Percentiles rank a stretch among this genome's conserved stretches.
Conservation (phyloP, 1,140 invertebrate species). For the Coenobita brevimanus region DNA sequence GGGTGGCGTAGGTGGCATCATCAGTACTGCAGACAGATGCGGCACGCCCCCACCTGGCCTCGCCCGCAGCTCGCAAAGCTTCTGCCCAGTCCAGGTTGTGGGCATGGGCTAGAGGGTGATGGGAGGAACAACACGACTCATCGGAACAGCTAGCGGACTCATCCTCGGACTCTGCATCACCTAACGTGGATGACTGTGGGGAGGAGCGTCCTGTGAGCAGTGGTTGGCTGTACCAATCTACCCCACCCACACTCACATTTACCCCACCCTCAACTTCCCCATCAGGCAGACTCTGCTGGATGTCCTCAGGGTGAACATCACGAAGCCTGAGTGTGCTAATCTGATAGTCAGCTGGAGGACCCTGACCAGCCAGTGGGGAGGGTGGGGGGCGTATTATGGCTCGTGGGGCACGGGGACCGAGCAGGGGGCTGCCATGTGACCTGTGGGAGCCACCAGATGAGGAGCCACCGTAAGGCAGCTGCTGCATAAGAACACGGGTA, state of each 20-base stretch:
- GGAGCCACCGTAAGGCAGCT: conserved; percentile 60
- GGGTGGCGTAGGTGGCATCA: conserved; percentile 48
- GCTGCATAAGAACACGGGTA: conserved; percentile 37
- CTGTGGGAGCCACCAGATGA: conserved; percentile 55
- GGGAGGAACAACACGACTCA: conserved; percentile 56
- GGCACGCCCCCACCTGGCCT: conserved; percentile 58
- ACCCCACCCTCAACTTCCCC: background rate
- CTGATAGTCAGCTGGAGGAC: conserved; percentile 40
- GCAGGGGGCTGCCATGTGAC: conserved; percentile 57
- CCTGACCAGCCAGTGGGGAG: conserved; percentile 44
- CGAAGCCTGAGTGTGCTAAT: conserved; percentile 29
- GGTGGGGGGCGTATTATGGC: conserved; percentile 40
- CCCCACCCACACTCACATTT: conserved; percentile 45
- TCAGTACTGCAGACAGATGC: conserved; percentile 58
- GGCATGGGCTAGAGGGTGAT: conserved; percentile 58
- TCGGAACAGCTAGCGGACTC: conserved; percentile 60
- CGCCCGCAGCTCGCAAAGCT: conserved; percentile 57
- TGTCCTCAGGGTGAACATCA: background rate
- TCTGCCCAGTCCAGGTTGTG: conserved; percentile 66
- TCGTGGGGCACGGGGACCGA: conserved; percentile 52
- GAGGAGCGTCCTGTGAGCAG: conserved; percentile 63
- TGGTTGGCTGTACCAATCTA: conserved; percentile 62
- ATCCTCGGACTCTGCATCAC: conserved; percentile 66
- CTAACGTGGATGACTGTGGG: conserved; percentile 63
- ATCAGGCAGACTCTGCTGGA: conserved; percentile 4